Evolutionary conservation across 2,797 vertebrate genomes (phyloP).

Genomic region (Champsocephalus esox): DNA sequence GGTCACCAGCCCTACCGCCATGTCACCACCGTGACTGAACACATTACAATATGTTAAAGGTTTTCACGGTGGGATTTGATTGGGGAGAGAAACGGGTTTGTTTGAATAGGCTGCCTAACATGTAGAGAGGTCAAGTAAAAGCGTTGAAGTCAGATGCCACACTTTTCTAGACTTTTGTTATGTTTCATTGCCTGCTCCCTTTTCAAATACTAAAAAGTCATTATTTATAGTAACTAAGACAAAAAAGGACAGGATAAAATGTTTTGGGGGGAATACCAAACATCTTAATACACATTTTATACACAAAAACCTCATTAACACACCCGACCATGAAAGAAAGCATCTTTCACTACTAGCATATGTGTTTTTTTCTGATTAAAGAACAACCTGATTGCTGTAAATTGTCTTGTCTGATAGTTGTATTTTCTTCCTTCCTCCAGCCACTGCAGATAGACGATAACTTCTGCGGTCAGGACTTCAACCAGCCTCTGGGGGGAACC

Average conservation of each 20-base stretch:
- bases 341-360: background rate
- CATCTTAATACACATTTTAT: background rate
- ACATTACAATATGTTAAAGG: slow-evolving; percentile 31
- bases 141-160: slow-evolving; percentile 13
- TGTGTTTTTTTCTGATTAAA: background rate
- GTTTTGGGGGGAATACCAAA: background rate
- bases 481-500: slow-evolving; percentile 95
- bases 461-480: slow-evolving; percentile 99
- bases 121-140: slow-evolving; percentile 31
- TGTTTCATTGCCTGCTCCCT: background rate
- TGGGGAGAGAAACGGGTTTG: background rate
- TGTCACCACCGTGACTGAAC: slow-evolving; percentile 52
- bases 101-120: slow-evolving; percentile 40
- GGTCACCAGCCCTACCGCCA: slow-evolving; percentile 44
- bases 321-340: background rate
- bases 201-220: background rate
- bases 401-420: background rate
- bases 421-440: slow-evolving; percentile 71
- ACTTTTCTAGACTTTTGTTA: slow-evolving; percentile 5
- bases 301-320: background rate
- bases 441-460: slow-evolving; percentile 97
- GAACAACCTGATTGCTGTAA: background rate
- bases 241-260: background rate
- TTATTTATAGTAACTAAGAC: background rate
- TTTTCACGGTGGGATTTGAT: slow-evolving; percentile 38